phyloP scores from a whole-genome alignment of 2,888 invertebrate species.

The Cerastis rubricosa region DNA sequence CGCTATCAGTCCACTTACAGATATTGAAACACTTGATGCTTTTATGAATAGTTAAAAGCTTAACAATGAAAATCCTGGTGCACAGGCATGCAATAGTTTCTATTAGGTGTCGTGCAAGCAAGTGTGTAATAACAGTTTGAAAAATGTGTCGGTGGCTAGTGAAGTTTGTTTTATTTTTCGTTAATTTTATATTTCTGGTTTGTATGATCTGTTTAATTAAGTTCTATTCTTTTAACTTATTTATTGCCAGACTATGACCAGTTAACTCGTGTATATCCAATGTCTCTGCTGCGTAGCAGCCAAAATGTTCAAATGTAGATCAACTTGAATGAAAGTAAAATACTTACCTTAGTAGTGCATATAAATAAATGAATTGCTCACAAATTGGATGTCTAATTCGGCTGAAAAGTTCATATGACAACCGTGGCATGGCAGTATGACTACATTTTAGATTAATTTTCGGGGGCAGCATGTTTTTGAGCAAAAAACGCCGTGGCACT shows the following conservation, averaged over 20 bases:
- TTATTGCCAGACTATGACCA: neutral
- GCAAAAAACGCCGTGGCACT: too few relatives aligned
- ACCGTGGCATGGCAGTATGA: neutral
- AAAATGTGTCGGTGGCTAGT: conserved; percentile 49
- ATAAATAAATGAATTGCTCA: neutral
- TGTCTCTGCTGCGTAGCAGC: neutral
- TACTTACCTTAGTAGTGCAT: neutral
- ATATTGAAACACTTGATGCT: conserved; percentile 33
- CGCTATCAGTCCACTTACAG: conserved; percentile 43
- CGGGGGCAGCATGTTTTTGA: neutral
- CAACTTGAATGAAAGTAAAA: too few relatives aligned
- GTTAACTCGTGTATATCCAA: neutral
- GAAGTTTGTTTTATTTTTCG: conserved; percentile 25
- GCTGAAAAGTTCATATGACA: neutral
- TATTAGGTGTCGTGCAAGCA: neutral
- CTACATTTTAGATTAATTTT: neutral
- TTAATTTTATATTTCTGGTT: conserved; percentile 41
- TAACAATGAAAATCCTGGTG: conserved; percentile 11
- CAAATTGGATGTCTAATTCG: neutral
- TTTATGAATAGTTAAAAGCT: conserved; percentile 37
- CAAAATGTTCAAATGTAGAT: neutral
- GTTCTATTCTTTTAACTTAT: neutral
- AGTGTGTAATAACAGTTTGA: neutral
- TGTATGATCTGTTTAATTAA: neutral
- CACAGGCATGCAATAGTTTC: neutral